Conservation (phyloP, 2,113 vertebrate genomes). For the Sterrhoptilus dennistouni region DNA sequence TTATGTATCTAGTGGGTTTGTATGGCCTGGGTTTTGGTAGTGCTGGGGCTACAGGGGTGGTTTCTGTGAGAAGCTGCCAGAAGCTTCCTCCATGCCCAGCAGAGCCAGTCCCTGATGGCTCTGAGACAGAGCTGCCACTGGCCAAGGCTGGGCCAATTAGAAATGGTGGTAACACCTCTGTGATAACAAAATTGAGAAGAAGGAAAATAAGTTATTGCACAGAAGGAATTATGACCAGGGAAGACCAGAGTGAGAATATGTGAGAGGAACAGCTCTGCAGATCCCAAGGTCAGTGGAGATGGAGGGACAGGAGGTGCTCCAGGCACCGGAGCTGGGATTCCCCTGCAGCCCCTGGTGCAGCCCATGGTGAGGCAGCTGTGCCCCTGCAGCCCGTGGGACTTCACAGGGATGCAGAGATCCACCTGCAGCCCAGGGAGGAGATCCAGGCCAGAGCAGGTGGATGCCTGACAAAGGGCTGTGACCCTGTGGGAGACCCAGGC, state of each 20-base stretch:
- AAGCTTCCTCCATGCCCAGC: too few relatives aligned
- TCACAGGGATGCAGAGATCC: background rate
- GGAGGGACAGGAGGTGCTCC: background rate
- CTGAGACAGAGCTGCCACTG: accelerated
- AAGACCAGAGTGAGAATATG: background rate
- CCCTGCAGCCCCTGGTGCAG: background rate
- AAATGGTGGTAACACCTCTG: background rate
- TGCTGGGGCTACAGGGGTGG: background rate
- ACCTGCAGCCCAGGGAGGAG: too few relatives aligned
- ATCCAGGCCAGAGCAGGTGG: background rate
- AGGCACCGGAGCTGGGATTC: background rate
- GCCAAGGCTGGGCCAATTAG: background rate
- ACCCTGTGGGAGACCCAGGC: background rate
- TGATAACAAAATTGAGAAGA: background rate
- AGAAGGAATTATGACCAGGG: background rate
- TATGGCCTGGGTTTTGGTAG: background rate
- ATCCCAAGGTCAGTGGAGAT: background rate
- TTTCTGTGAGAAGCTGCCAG: background rate
- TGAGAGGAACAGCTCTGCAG: background rate
- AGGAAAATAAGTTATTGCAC: background rate
- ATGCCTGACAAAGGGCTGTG: background rate
- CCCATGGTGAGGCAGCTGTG: background rate
- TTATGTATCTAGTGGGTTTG: background rate
- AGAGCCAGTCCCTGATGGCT: background rate
- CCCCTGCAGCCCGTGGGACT: background rate